These are phyloP conservation scores for Cynaeus angustus DNA, from an alignment of 2,888 invertebrate species.

Conservation along the genomic window DNA sequence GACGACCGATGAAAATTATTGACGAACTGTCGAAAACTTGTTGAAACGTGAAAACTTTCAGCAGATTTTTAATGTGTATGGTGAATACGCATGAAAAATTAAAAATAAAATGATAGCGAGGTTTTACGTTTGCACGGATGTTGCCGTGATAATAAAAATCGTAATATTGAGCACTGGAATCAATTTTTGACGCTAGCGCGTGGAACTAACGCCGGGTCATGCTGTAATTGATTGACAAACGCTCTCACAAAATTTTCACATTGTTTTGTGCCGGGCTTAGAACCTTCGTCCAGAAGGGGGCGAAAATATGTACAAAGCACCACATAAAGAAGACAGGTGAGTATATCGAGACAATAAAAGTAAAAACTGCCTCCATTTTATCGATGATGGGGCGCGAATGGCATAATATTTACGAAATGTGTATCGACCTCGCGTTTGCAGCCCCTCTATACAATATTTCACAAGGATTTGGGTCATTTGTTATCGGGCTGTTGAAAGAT, in stretches of 20 bases:
- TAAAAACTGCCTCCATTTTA: conserved; percentile 35
- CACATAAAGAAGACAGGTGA: conserved; percentile 28
- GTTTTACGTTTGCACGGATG: not conserved
- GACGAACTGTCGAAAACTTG: conserved; percentile 7
- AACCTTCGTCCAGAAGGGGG: not conserved
- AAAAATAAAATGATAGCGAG: conserved; percentile 11
- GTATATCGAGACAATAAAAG: conserved; percentile 37
- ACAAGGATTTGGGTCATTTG: conserved; percentile 60
- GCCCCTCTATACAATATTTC: conserved; percentile 58
- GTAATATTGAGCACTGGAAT: too few species aligned
- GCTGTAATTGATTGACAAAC: not conserved
- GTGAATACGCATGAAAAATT: conserved; percentile 15
- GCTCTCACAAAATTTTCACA: too few species aligned
- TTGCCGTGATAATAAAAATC: too few species aligned
- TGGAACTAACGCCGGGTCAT: too few species aligned
- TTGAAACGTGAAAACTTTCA: conserved; percentile 14
- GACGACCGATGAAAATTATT: not conserved
- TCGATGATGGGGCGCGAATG: conserved; percentile 37
- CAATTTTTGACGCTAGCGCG: not conserved
- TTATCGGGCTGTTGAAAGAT: conserved; percentile 63
- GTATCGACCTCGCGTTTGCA: conserved; percentile 50
- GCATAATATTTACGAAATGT: conserved; percentile 54
- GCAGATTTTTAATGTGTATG: conserved; percentile 3
- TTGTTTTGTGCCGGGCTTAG: too few species aligned
- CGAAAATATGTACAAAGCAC: not conserved